Conservation (phyloP, 2,113 vertebrate species). For the Caracal caracal region DNA sequence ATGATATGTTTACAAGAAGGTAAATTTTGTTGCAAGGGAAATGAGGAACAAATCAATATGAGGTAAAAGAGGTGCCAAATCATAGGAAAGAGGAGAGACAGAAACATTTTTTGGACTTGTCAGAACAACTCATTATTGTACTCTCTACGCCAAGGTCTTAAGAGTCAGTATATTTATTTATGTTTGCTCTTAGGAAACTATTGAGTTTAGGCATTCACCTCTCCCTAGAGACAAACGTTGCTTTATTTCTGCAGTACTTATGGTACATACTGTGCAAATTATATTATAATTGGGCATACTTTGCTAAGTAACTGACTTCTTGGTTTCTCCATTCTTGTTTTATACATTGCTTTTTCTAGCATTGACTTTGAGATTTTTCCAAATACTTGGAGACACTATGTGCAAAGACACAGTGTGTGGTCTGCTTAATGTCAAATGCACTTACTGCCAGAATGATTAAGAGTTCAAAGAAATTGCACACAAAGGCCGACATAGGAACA, state of each 20-base stretch:
- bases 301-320: not conserved
- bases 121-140: constrained; percentile 62
- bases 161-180: constrained; percentile 59
- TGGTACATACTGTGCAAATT: not conserved
- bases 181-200: constrained; percentile 28
- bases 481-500: not conserved
- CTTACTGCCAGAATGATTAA: constrained; percentile 44
- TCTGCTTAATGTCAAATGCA: not conserved
- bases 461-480: constrained; percentile 26
- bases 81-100: constrained; percentile 58
- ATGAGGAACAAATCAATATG: constrained; percentile 71
- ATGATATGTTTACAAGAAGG: constrained; percentile 65
- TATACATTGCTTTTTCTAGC: constrained; percentile 45
- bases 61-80: constrained; percentile 53
- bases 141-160: constrained; percentile 40
- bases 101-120: constrained; percentile 59
- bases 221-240: not conserved
- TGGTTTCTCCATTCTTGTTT: not conserved
- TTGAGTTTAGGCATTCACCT: not conserved
- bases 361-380: constrained; percentile 20
- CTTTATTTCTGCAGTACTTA: not conserved
- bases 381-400: constrained; percentile 1
- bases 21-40: constrained; percentile 64
- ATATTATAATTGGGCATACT: not conserved
- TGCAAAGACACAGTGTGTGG: not conserved